A percentile compares a stretch with the other conserved stretches of the same genome.
These are phyloP conservation scores for Aramus guarauna DNA, from an alignment of 2,113 vertebrate species.

Conservation along the genomic window DNA sequence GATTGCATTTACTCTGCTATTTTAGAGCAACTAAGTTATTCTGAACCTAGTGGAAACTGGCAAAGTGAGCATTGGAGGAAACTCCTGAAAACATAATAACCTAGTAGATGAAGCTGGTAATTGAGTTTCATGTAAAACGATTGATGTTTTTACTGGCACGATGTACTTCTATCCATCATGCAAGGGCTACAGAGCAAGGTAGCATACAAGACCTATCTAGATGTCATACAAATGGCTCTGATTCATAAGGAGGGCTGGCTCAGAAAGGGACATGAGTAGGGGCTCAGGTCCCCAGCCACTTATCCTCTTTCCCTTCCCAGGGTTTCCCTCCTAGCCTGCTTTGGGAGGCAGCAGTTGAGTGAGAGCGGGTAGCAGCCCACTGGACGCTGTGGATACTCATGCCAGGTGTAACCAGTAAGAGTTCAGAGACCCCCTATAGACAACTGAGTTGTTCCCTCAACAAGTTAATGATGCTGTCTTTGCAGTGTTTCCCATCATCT, in stretches of 20 bases:
- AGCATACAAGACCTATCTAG: not conserved
- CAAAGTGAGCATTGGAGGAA: not conserved
- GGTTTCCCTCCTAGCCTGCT: not conserved
- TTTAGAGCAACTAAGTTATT: not conserved
- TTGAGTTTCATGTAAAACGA: not conserved
- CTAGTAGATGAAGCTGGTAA: not conserved
- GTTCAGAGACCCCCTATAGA: not conserved
- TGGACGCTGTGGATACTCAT: not conserved
- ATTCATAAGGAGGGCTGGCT: not conserved
- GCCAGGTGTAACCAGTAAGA: not conserved
- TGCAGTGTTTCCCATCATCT: not conserved
- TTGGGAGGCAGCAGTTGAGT: not conserved
- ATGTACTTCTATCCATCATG: not conserved
- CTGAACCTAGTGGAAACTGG: constrained; percentile 29
- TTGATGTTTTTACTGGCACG: constrained; percentile 20
- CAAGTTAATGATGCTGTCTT: not conserved
- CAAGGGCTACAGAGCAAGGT: not conserved
- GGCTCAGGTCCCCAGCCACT: not conserved
- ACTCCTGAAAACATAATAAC: constrained; percentile 6
- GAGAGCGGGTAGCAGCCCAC: not conserved
- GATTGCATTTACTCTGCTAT: not conserved
- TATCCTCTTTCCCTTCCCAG: not conserved
- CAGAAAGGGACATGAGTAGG: not conserved
- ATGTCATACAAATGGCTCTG: not conserved
- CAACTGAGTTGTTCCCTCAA: not conserved